Percentiles rank a stretch among this genome's conserved stretches.
Conservation (phyloP, 2,888 invertebrate genomes). For the Lasius platythorax region DNA sequence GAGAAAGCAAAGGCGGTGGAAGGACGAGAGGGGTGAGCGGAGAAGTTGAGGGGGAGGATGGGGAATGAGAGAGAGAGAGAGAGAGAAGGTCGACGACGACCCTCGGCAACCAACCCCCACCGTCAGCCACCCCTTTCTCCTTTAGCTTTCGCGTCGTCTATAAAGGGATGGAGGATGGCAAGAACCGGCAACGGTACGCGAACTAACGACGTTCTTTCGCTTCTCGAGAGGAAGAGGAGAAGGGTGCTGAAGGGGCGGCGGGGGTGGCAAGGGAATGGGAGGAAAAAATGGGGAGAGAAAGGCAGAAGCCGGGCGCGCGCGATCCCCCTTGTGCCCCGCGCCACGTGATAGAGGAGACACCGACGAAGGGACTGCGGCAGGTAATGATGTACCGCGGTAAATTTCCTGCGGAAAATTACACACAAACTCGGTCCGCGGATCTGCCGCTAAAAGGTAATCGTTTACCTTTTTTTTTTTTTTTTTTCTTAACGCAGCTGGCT, state of each 20-base stretch:
- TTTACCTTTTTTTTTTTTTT: constrained; percentile 61
- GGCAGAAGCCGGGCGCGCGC: constrained; percentile 52
- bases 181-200: constrained; percentile 70
- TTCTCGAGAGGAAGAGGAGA: constrained; percentile 67
- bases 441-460: constrained; percentile 69
- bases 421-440: constrained; percentile 68
- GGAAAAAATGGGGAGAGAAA: constrained; percentile 53
- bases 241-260: constrained; percentile 23
- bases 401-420: constrained; percentile 78
- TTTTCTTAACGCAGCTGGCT: constrained; percentile 9
- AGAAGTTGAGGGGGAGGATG: constrained; percentile 57
- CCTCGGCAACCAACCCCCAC: constrained; percentile 82
- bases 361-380: constrained; percentile 69
- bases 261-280: constrained; percentile 18
- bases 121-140: constrained; percentile 75
- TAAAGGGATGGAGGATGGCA: constrained; percentile 66
- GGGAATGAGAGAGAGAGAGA: neutral
- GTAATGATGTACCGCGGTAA: constrained; percentile 77
- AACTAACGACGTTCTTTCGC: constrained; percentile 83
- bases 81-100: constrained; percentile 70
- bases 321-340: constrained; percentile 55
- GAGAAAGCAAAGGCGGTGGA: constrained; percentile 13
- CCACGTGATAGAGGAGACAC: constrained; percentile 70
- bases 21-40: constrained; percentile 51
- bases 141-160: constrained; percentile 80